Evolutionary conservation across 2,797 vertebrate species (phyloP), one percentile per base, ranked within the genome.

Genomic region (Gouania willdenowi): DNA sequence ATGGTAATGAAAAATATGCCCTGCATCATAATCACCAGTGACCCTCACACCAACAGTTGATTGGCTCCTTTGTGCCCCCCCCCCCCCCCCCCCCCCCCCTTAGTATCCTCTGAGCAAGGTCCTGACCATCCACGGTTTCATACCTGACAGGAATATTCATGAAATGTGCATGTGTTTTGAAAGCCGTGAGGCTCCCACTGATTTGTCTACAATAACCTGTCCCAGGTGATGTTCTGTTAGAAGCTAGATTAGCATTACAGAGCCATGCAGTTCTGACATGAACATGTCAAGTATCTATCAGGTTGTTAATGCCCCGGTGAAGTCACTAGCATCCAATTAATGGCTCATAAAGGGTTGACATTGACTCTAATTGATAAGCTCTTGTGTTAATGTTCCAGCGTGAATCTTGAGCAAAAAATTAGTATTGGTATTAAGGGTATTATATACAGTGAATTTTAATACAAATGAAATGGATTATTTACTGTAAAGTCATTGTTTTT

Each of bases 61-160:
- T 80, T 78, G 77, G 81, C 66, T 77, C 51, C 54, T 62, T 54
- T 20, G 35, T 48, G 64, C 46, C 58, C 71, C n/a, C n/a, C n/a
- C n/a, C n/a, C n/a, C n/a, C n/a, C n/a, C n/a, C n/a, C n/a, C n/a
- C n/a, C n/a, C n/a, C n/a, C n/a, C n/a, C 66, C 64, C 42, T 49
- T 57, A 43, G 55, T 68, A 69, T 75, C 71, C 70, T 73, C 67
- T 71, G 46, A 71, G 54, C 48, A 37, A 77, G 75, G 79, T 78
- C 79, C 55, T 56, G 68, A 74, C 75, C 48, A 20, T 74, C 53
- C 23, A 33, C 53, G 45, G 29, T 56, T 32, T 26, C 6, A 13
- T 24, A 71, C 77, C 71, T 73, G 78, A 73, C 32, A 30, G 34
- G 79, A 84, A 87, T 87, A 83, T 82, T 79, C 69, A 84, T 83